A percentile compares a stretch with the other conserved stretches of the same genome.
Evolutionary conservation across 2,888 invertebrate genomes (phyloP).

Genomic region (Gisinianus flammeolus): DNA sequence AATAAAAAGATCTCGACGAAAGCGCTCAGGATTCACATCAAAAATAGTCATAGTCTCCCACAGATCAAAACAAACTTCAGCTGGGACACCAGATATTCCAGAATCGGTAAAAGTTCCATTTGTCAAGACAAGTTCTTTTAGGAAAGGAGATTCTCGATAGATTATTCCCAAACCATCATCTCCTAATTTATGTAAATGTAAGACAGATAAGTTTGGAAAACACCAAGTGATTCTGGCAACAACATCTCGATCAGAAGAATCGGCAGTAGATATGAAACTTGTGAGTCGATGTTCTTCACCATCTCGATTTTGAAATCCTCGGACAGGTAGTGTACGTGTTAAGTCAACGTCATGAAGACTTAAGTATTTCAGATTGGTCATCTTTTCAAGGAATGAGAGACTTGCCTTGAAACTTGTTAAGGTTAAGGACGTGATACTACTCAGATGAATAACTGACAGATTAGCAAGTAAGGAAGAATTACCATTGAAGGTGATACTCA

Average conservation of each 20-base stretch:
- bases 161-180: conserved; percentile 53
- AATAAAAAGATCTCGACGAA: conserved; percentile 49
- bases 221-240: conserved; percentile 45
- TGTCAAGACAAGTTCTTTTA: conserved; percentile 43
- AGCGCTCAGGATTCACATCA: conserved; percentile 48
- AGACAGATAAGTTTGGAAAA: conserved; percentile 45
- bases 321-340: background rate
- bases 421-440: conserved; percentile 34
- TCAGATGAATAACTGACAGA: conserved; percentile 19
- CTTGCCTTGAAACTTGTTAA: conserved; percentile 45
- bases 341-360: conserved; percentile 17
- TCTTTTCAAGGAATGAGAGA: conserved; percentile 43
- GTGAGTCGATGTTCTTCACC: background rate
- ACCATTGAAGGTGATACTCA: conserved; percentile 43
- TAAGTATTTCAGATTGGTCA: conserved; percentile 37
- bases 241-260: conserved; percentile 22
- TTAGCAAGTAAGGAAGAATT: conserved; percentile 41
- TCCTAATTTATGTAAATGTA: conserved; percentile 45
- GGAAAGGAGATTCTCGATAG: conserved; percentile 51
- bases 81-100: conserved; percentile 50
- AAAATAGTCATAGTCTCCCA: conserved; percentile 52
- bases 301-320: conserved; percentile 4
- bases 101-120: conserved; percentile 49
- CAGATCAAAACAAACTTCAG: conserved; percentile 53
- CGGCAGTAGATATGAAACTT: conserved; percentile 31